phyloP scores from a whole-genome alignment of 1,140 invertebrate species.

The Diorhabda sublineata region DNA sequence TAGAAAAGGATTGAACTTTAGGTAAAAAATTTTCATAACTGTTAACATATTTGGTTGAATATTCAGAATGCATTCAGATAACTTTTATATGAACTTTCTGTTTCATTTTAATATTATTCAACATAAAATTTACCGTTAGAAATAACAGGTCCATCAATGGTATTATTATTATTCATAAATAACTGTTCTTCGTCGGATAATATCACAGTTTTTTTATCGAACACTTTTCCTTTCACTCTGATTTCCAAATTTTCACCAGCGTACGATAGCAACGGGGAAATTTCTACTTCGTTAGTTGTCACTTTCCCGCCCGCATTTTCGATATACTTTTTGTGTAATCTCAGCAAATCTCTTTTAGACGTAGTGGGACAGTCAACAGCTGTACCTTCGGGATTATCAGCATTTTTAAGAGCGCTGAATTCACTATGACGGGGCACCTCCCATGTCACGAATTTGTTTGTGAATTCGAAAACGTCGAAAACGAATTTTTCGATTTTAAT shows the following conservation, averaged over 20 bases:
- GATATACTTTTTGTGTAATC: conserved; percentile 80
- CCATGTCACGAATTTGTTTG: conserved; percentile 88
- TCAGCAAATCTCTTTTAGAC: conserved; percentile 71
- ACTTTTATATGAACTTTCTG: no score
- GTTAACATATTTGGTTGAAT: no score
- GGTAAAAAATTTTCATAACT: no score
- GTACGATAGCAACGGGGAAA: conserved; percentile 89
- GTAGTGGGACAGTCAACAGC: conserved; percentile 90
- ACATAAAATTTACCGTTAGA: background rate
- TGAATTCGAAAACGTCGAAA: conserved; percentile 96
- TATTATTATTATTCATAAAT: conserved; percentile 14
- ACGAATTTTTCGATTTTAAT: conserved; percentile 99
- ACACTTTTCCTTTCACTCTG: conserved; percentile 34
- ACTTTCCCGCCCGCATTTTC: conserved; percentile 77
- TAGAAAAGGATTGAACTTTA: no score
- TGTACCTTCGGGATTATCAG: conserved; percentile 59
- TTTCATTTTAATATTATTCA: no score
- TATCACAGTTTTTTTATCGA: conserved; percentile 27
- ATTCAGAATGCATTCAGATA: background rate
- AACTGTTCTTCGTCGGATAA: conserved; percentile 30
- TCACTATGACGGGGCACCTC: conserved; percentile 90
- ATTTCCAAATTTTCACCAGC: conserved; percentile 75
- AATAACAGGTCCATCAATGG: background rate
- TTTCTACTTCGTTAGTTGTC: conserved; percentile 68
- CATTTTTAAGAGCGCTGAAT: conserved; percentile 96